Conservation (phyloP, 2,797 vertebrate species). For the Hoplostethus mediterraneus region DNA sequence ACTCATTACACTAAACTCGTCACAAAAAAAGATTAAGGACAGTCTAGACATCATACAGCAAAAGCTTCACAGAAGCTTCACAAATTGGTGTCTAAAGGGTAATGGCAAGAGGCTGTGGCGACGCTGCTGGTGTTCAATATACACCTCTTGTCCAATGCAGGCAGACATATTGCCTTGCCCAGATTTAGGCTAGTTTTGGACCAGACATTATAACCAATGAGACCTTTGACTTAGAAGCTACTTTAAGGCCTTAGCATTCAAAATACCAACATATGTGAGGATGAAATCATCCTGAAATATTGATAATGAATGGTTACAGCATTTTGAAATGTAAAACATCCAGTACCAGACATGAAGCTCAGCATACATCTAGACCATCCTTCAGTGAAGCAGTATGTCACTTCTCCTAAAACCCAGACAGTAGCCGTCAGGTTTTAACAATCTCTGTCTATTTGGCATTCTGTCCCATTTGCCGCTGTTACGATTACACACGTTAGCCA, state of each 20-base stretch:
- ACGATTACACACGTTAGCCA: constrained; percentile 50
- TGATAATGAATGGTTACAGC: constrained; percentile 18
- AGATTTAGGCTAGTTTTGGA: constrained; percentile 49
- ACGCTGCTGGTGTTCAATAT: constrained; percentile 68
- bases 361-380: background rate
- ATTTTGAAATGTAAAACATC: constrained; percentile 2
- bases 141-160: constrained; percentile 55
- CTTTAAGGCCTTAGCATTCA: constrained; percentile 32
- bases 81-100: constrained; percentile 62
- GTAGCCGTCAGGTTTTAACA: constrained; percentile 37
- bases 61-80: constrained; percentile 31
- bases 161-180: constrained; percentile 62
- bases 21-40: constrained; percentile 64
- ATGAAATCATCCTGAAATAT: constrained; percentile 37
- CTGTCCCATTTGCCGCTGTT: constrained; percentile 30
- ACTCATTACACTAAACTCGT: constrained; percentile 58
- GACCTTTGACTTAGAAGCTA: constrained; percentile 34
- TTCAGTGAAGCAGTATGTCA: constrained; percentile 35
- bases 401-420: constrained; percentile 39
- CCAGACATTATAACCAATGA: constrained; percentile 56
- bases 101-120: constrained; percentile 58
- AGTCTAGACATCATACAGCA: constrained; percentile 48
- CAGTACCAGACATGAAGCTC: constrained; percentile 21
- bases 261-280: constrained; percentile 44
- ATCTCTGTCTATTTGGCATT: constrained; percentile 55